Base-by-base conservation (phyloP, 2,797 vertebrate species). In the Limnodromus scolopaceus region DNA sequence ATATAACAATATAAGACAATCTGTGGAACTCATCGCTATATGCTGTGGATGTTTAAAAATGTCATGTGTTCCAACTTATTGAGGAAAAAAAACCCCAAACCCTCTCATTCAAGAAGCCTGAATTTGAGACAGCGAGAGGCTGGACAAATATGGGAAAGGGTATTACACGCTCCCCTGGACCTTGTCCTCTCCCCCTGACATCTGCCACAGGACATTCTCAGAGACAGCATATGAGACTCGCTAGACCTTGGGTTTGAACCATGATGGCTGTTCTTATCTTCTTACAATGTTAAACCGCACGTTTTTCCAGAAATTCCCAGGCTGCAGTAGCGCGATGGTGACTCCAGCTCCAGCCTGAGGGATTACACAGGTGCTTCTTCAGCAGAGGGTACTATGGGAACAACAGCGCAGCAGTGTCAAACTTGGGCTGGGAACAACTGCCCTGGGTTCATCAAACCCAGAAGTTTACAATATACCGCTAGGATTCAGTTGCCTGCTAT, bases 271-370 rank as follows among this genome's bases (percentile, higher is more conserved):
- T 71, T 93, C 80, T 63, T 87, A 82, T 79, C 95, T 86, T 81
- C 74, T 82, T 81, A 30, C 46, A 54, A 79, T 90, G 90, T 92
- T 84, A 88, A 93, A 90, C 65, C 95, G 79, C 79, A 77, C 65
- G 80, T 92, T 97, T 98, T 98, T 98, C 97, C 97, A 97, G 92
- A 93, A 92, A 83, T 95, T 97, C 92, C 85, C 84, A 89, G 78
- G 55, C 82, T 86, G 84, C 75, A 63, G n/a, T 10, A 70, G 71
- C 45, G 75, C 78, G 57, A 38, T 15, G 64, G 75, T 58, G 87
- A 84, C 84, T 86, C 28, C 75, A 82, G 49, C 74, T 66, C 84
- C 55, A 58, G 45, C 22, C 68, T 89, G 95, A 93, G 82, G 84
- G 92, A 92, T 95, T 94, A 93, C 85, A 49, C 92, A 96, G 89